Percentiles rank a stretch among this genome's conserved stretches.
Conservation (phyloP, 2,113 vertebrate species). For the Trochalopteron elliotii region DNA sequence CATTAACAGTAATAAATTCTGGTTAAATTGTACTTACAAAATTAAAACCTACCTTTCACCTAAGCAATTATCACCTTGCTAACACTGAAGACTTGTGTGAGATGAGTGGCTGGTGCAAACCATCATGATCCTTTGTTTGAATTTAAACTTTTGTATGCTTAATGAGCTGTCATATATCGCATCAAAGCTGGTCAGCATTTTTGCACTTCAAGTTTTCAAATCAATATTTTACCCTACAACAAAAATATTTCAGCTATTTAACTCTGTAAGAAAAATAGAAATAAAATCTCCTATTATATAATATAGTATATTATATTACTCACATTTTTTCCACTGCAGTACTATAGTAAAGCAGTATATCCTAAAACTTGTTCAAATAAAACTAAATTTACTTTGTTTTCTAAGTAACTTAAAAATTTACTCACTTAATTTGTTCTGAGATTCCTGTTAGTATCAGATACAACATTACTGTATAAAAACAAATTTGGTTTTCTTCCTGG, state of each 20-base stretch:
- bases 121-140: neutral
- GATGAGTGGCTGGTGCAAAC: neutral
- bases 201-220: neutral
- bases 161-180: neutral
- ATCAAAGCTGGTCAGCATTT: neutral
- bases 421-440: neutral
- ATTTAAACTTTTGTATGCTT: neutral
- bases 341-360: neutral
- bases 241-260: neutral
- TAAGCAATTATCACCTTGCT: neutral
- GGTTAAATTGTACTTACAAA: neutral
- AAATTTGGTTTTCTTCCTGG: neutral
- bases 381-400: neutral
- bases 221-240: neutral
- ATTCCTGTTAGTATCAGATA: neutral
- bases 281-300: neutral
- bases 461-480: neutral
- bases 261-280: neutral
- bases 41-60: neutral
- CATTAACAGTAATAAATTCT: neutral
- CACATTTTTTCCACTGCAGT: neutral
- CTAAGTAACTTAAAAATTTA: neutral
- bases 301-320: too few relatives aligned
- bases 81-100: neutral
- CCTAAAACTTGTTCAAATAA: neutral